Conservation (phyloP, 35 echinoderm and acorn worm species). For the Acanthaster planci region DNA sequence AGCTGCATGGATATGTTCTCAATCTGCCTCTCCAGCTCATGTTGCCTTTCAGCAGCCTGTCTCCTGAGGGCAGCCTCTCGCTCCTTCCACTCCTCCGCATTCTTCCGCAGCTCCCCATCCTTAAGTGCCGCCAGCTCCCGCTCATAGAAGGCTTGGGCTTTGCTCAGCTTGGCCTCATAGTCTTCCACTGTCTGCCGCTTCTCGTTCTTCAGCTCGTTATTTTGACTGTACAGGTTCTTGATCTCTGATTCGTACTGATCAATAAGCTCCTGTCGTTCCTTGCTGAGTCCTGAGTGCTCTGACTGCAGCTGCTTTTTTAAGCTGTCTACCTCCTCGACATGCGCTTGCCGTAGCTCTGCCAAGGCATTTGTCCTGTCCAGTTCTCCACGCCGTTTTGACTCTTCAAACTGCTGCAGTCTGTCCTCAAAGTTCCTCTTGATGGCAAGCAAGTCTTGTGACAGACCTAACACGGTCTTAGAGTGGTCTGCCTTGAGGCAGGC, state of each 20-base stretch:
- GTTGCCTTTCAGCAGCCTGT: slow-evolving; percentile 80
- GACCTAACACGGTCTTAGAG: slow-evolving; percentile 75
- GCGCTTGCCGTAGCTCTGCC: slow-evolving; percentile 53
- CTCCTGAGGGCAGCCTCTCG: slow-evolving; percentile 66
- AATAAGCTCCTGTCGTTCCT: slow-evolving; percentile 60
- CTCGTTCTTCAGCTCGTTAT: slow-evolving; percentile 56
- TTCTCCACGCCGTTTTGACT: slow-evolving; percentile 56
- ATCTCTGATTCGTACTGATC: slow-evolving; percentile 66
- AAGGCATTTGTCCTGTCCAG: slow-evolving; percentile 51
- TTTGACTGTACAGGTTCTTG: slow-evolving; percentile 56
- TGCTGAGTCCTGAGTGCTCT: slow-evolving; percentile 46
- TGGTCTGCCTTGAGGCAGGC: slow-evolving; percentile 75
- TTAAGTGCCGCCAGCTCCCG: slow-evolving; percentile 71
- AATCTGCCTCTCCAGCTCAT: slow-evolving; percentile 58
- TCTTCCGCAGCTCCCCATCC: slow-evolving; percentile 61
- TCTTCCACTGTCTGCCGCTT: slow-evolving; percentile 71
- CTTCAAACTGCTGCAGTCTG: slow-evolving; percentile 79
- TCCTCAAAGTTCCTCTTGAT: slow-evolving; percentile 91
- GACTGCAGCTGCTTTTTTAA: slow-evolving; percentile 53
- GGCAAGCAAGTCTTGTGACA: slow-evolving; percentile 80
- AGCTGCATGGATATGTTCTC: slow-evolving; percentile 74
- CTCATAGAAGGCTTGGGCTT: slow-evolving; percentile 91
- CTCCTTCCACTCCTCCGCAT: slow-evolving; percentile 67
- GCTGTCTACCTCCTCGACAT: slow-evolving; percentile 62
- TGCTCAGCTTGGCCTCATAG: slow-evolving; percentile 89